phyloP scores from a whole-genome alignment of 2,113 vertebrate genomes.

The Pampusana beccarii region DNA sequence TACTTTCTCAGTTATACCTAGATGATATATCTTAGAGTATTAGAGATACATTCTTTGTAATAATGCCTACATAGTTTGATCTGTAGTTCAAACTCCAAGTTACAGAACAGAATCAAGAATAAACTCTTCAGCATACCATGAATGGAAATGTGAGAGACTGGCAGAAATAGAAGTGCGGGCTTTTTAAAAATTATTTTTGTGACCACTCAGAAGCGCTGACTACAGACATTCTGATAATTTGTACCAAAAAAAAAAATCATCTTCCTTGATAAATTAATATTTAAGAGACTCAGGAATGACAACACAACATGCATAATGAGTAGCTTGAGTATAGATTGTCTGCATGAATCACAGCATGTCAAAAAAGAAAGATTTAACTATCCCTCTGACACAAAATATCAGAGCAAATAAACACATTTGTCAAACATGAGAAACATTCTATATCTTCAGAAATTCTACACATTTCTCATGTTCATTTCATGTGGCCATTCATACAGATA shows the following conservation, averaged over 20 bases:
- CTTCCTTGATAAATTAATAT: background rate
- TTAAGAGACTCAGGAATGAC: background rate
- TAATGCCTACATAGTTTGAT: background rate
- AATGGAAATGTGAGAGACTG: background rate
- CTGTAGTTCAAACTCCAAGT: background rate
- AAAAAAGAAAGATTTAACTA: background rate
- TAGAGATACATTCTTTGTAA: background rate
- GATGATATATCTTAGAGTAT: background rate
- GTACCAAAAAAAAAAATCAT: background rate
- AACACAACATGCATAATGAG: background rate
- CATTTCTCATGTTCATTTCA: background rate
- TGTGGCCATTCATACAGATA: background rate
- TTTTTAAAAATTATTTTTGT: background rate
- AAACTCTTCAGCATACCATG: background rate
- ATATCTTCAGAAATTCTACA: background rate
- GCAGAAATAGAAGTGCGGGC: background rate
- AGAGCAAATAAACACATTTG: background rate
- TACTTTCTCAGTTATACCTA: background rate
- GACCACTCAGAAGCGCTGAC: background rate
- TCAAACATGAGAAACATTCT: background rate
- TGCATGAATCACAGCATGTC: background rate
- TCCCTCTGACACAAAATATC: background rate
- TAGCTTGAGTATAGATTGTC: background rate
- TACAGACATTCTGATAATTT: background rate
- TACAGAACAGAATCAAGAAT: background rate